Evolutionary conservation across 2,888 invertebrate species (phyloP).

Genomic region (Drosophila yooni): DNA sequence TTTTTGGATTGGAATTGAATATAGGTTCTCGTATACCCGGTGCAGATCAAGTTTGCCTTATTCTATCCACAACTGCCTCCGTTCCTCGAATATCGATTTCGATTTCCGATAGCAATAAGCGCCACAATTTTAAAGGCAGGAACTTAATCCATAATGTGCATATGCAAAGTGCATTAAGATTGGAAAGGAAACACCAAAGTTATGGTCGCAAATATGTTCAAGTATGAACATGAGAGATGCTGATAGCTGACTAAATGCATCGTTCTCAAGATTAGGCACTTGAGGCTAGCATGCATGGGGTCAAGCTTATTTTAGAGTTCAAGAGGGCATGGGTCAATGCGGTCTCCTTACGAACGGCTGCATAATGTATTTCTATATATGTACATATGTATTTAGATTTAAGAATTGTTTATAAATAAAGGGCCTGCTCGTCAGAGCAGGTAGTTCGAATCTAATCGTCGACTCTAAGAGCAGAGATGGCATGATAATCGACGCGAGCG

Average conservation of each 20-base stretch:
- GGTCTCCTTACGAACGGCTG: too few relatives aligned
- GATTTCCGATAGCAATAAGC: neutral
- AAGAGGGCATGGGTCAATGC: too few relatives aligned
- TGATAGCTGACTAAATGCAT: too few relatives aligned
- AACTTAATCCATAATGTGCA: neutral
- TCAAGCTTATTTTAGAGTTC: too few relatives aligned
- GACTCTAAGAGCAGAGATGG: neutral
- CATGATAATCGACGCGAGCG: neutral
- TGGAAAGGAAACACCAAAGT: neutral
- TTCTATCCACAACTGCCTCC: neutral
- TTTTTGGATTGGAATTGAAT: constrained; percentile 53
- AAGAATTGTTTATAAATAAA: too few relatives aligned
- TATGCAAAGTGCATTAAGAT: neutral
- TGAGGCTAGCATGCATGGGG: too few relatives aligned
- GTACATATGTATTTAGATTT: too few relatives aligned
- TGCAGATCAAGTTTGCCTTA: neutral
- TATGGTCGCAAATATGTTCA: neutral
- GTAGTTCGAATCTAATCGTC: too few relatives aligned
- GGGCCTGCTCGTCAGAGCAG: too few relatives aligned
- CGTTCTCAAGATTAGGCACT: too few relatives aligned
- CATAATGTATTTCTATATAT: too few relatives aligned
- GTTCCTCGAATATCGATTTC: neutral
- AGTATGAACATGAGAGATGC: too few relatives aligned
- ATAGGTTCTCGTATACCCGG: neutral
- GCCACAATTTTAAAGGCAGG: neutral